These are phyloP conservation scores for Gymnosoma rotundatum DNA, from an alignment of 2,888 invertebrate genomes.

Conservation along the genomic window DNA sequence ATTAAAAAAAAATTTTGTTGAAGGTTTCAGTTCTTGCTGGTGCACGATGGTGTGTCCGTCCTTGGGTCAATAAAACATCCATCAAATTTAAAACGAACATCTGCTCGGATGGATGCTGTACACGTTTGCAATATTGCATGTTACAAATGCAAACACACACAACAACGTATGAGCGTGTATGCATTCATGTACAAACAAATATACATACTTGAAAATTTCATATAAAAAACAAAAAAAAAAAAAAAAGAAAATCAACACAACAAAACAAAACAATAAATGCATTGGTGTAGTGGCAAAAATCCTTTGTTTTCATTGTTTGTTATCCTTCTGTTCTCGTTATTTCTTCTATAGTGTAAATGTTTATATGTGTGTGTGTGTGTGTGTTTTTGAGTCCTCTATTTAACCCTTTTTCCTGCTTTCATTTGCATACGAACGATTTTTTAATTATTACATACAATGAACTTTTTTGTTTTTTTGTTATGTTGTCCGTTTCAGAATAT, in stretches of 20 bases:
- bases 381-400: conserved; percentile 57
- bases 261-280: conserved; percentile 31
- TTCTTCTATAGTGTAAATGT: conserved; percentile 8
- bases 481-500: conserved; percentile 59
- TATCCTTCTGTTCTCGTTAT: conserved; percentile 48
- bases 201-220: conserved; percentile 46
- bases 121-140: conserved; percentile 54
- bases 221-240: background rate
- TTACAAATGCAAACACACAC: conserved; percentile 15
- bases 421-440: conserved; percentile 70
- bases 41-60: conserved; percentile 55
- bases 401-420: conserved; percentile 65
- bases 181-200: conserved; percentile 2
- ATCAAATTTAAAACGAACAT: conserved; percentile 59
- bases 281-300: conserved; percentile 55
- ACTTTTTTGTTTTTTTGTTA: conserved; percentile 50
- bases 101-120: conserved; percentile 64
- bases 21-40: background rate
- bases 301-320: conserved; percentile 63
- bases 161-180: conserved; percentile 8
- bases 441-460: conserved; percentile 63
- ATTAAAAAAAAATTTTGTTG: background rate
- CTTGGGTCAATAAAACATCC: conserved; percentile 66
- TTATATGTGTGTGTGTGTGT: conserved; percentile 1
- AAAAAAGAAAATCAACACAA: conserved; percentile 23